phyloP scores from a whole-genome alignment of 2,113 vertebrate species.

The Xenus cinereus region DNA sequence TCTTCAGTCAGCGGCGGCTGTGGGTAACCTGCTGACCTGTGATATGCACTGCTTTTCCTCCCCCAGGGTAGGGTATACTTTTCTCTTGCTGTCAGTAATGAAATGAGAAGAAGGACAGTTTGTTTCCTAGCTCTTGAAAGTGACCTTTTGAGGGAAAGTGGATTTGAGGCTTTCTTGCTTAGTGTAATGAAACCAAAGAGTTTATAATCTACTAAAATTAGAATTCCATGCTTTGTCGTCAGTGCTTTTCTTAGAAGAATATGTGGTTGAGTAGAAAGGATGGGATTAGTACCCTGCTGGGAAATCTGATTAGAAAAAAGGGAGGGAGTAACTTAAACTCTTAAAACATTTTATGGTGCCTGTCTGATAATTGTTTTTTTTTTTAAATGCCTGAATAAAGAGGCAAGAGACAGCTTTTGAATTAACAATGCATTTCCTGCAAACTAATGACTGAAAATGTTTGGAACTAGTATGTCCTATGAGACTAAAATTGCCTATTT shows the following conservation, averaged over 20 bases:
- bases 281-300: slow-evolving; percentile 40
- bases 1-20: background rate
- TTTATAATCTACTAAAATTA: slow-evolving; percentile 12
- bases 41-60: background rate
- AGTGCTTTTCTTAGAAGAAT: slow-evolving; percentile 35
- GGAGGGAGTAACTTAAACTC: slow-evolving; percentile 23
- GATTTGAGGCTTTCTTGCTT: background rate
- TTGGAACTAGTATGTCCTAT: background rate
- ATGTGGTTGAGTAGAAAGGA: slow-evolving; percentile 18
- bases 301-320: slow-evolving; percentile 42
- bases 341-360: slow-evolving; percentile 19
- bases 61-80: background rate
- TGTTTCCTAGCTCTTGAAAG: background rate
- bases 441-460: background rate
- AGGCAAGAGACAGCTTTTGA: background rate
- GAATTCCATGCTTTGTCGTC: slow-evolving; percentile 6
- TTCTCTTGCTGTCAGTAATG: background rate
- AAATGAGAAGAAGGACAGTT: background rate
- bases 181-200: background rate
- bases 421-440: background rate
- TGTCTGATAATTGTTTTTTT: background rate
- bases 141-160: slow-evolving; percentile 6
- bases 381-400: slow-evolving; percentile 27
- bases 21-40: background rate
- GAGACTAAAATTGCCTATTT: background rate